A percentile compares a stretch with the other conserved stretches of the same genome.
These are phyloP conservation scores for Phenganax stokvisi DNA, from an alignment of 92 coral and sea anemone species.

Conservation along the genomic window DNA sequence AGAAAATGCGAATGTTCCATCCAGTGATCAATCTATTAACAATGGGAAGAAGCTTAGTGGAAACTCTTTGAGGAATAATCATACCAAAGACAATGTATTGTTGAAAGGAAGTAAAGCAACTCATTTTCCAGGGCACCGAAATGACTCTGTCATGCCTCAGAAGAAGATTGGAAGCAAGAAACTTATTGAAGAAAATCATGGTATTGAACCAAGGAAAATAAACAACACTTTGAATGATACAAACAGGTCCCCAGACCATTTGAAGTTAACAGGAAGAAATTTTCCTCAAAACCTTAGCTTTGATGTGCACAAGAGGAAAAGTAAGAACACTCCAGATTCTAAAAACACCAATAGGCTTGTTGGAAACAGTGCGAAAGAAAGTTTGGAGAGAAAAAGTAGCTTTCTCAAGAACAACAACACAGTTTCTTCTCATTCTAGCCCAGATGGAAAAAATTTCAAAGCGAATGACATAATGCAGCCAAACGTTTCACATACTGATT, in stretches of 20 bases:
- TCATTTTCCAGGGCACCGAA: too few species aligned
- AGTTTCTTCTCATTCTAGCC: not conserved
- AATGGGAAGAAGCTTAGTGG: too few species aligned
- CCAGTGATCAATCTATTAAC: too few species aligned
- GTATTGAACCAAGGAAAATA: not conserved
- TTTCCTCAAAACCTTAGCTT: not conserved
- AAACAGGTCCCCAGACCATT: not conserved
- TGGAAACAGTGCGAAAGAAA: not conserved
- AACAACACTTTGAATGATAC: not conserved
- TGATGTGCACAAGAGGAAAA: not conserved
- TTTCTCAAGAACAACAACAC: not conserved
- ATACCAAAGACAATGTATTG: too few species aligned
- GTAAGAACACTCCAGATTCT: not conserved
- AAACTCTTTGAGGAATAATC: too few species aligned
- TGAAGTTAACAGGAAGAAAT: not conserved
- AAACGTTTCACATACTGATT: not conserved
- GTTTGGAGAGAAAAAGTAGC: not conserved
- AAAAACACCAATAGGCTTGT: not conserved
- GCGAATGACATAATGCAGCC: conserved; percentile 23
- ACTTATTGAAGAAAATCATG: not conserved
- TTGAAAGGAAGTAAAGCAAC: too few species aligned
- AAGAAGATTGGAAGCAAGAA: not conserved
- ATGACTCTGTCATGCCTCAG: too few species aligned
- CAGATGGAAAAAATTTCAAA: conserved; percentile 4
- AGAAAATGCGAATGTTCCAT: too few species aligned